Evolutionary conservation across 2,888 invertebrate species (phyloP), one percentile per base, ranked within the genome.

Genomic region (Empis livida): DNA sequence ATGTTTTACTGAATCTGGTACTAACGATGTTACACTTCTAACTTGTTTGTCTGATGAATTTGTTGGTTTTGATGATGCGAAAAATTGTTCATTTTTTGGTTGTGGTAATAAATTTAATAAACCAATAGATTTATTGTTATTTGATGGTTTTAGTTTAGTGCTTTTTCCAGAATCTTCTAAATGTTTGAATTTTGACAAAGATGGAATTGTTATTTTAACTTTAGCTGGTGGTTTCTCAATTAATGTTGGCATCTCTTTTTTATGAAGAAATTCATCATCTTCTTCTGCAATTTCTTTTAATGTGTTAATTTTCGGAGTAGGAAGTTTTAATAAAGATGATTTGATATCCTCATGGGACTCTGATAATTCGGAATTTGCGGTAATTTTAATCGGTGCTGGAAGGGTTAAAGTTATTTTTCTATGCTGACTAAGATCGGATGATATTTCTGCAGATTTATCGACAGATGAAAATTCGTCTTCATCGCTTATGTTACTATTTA

Each of bases 81-180:
- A 16, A 48, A 65, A 65, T 41, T 58, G 57, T 47, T 65, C 65
- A 0, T 65, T 62, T 53, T 68, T 68, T 1, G 87, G 86, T 55
- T 78, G 75, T 10, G 86, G 87, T 39, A 88, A 64, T 40, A 86
- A 68, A 48, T 79, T 75, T 42, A 87, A 73, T 10, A 88, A 66
- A 10, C 82, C 78, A 20, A 27, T 9, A 27, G 8, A 27, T 8
- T 27, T 27, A 8, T 2, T 27, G 9, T 27, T 27, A 20, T 20
- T 27, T 27, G 23, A 5, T 9, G 23, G 23, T 27, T 27, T 27
- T 9, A 27, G 23, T 27, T 27, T 27, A 8, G 2, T 27, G 9
- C 23, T 62, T 2, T 51, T 56, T 0, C 55, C 51, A 43, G 56
- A 51, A 10, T 61, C 63, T 32, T 55, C 61, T 5, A 63, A 59